Percentiles rank a stretch among this genome's conserved stretches.
phyloP scores from a whole-genome alignment of 1,140 invertebrate species.

The Conus betulinus region DNA sequence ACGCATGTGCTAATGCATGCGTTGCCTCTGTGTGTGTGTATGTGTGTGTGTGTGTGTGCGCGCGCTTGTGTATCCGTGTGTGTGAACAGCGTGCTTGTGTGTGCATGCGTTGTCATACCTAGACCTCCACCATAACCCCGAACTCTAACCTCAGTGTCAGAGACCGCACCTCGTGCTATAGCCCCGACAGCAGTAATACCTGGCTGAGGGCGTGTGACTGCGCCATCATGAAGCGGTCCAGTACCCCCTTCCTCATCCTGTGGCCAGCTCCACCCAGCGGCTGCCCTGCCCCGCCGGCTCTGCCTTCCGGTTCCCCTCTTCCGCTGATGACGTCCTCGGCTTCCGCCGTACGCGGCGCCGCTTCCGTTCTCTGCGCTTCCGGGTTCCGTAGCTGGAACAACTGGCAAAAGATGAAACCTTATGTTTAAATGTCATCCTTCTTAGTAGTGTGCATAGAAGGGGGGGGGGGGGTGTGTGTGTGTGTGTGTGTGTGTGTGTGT shows the following conservation, averaged over 20 bases:
- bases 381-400: slow-evolving; percentile 27
- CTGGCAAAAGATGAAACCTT: not conserved
- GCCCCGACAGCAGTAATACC: not conserved
- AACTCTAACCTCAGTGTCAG: too few species aligned
- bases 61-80: too few species aligned
- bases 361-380: slow-evolving; percentile 13
- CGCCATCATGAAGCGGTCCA: slow-evolving; percentile 47
- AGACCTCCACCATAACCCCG: too few species aligned
- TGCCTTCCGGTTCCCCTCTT: not conserved
- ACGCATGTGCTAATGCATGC: too few species aligned
- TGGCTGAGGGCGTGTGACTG: slow-evolving; percentile 43
- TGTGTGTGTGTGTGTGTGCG: too few species aligned
- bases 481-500: not conserved
- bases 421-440: too few species aligned
- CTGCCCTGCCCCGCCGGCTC: not conserved
- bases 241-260: slow-evolving; percentile 24
- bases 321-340: not conserved
- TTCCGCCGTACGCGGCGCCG: slow-evolving; percentile 30
- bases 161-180: too few species aligned
- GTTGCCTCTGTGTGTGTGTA: too few species aligned
- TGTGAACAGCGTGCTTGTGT: too few species aligned
- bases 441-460: too few species aligned
- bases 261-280: slow-evolving; percentile 48
- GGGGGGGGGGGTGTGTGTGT: not conserved
- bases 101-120: too few species aligned